Evolutionary conservation across 2,113 vertebrate genomes (phyloP).

Genomic region (Podarcis raffonei): DNA sequence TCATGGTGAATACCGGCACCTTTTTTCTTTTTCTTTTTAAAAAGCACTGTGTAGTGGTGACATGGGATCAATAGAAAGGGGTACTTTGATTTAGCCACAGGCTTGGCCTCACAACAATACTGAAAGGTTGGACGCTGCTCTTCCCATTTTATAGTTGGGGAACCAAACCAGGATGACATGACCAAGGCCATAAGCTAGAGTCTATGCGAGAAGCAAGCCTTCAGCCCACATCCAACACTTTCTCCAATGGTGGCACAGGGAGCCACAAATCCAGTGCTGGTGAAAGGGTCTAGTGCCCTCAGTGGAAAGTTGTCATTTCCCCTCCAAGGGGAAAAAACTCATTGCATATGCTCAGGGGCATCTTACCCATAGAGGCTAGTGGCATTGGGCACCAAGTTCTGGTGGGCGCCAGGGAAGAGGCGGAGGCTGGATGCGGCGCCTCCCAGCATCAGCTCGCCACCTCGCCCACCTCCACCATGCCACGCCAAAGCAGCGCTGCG

Average conservation of each 20-base stretch:
- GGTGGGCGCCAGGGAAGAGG: too few relatives aligned
- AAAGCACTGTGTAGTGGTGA: too few relatives aligned
- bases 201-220: not conserved
- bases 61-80: not conserved
- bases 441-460: too few relatives aligned
- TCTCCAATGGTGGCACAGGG: not conserved
- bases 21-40: too few relatives aligned
- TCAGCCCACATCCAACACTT: not conserved
- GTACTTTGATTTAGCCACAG: not conserved
- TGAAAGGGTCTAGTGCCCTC: too few relatives aligned
- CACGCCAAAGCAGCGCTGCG: too few relatives aligned
- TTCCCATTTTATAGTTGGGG: not conserved
- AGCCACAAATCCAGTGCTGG: not conserved
- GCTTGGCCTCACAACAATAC: not conserved
- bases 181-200: not conserved
- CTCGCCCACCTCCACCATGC: too few relatives aligned
- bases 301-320: not conserved
- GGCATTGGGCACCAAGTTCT: too few relatives aligned
- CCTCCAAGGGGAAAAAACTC: not conserved
- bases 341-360: not conserved
- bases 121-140: not conserved
- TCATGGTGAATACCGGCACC: too few relatives aligned
- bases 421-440: too few relatives aligned
- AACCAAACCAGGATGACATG: not conserved
- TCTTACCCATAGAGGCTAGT: too few relatives aligned